These are phyloP conservation scores for Archocentrus centrarchus DNA, from an alignment of 2,113 vertebrate species.

Conservation along the genomic window DNA sequence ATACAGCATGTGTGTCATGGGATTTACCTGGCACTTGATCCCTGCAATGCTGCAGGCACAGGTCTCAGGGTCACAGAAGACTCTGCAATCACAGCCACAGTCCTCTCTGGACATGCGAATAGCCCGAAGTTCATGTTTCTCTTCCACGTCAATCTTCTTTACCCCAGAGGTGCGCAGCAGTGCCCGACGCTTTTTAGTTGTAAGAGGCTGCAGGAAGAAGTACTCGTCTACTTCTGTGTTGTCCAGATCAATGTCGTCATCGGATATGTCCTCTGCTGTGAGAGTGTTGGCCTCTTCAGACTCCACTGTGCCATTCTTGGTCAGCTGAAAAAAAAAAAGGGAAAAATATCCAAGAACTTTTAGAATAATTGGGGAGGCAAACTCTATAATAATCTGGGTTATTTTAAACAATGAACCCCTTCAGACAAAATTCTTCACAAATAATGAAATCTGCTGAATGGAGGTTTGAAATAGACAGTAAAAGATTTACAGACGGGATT, in stretches of 20 bases:
- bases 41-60: slow-evolving; percentile 97
- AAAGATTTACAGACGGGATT: neutral
- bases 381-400: neutral
- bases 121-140: slow-evolving; percentile 94
- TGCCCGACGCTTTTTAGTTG: slow-evolving; percentile 93
- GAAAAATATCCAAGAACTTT: slow-evolving; percentile 12
- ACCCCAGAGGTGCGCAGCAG: slow-evolving; percentile 94
- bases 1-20: neutral
- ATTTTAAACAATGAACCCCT: neutral
- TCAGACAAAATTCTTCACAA: neutral
- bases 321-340: slow-evolving; percentile 86
- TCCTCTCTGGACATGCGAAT: slow-evolving; percentile 96
- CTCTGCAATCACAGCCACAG: slow-evolving; percentile 95
- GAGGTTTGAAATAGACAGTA: neutral
- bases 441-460: neutral
- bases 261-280: slow-evolving; percentile 96
- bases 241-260: slow-evolving; percentile 97
- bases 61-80: slow-evolving; percentile 97
- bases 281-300: slow-evolving; percentile 94
- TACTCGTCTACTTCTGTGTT: slow-evolving; percentile 99
- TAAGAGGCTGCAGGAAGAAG: slow-evolving; percentile 97
- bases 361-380: neutral
- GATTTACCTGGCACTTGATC: slow-evolving; percentile 96
- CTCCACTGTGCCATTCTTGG: slow-evolving; percentile 95
- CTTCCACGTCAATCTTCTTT: slow-evolving; percentile 97